phyloP scores from a whole-genome alignment of 2,113 vertebrate genomes.

The Pterocles orientalis region DNA sequence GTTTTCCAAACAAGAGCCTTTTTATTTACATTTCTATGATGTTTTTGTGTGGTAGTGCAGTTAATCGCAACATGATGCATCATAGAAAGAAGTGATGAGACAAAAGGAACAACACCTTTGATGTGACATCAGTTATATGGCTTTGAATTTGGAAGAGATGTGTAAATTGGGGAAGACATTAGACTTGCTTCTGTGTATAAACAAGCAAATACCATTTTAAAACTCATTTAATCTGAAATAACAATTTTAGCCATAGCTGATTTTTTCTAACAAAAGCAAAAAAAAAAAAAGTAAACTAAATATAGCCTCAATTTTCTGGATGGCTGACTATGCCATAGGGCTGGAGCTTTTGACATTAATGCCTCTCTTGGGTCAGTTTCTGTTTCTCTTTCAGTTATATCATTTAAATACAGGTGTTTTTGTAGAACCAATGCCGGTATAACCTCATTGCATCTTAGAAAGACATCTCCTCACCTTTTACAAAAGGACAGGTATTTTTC shows the following conservation, averaged over 20 bases:
- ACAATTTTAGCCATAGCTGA: not conserved
- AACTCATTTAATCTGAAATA: constrained; percentile 19
- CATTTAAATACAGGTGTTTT: not conserved
- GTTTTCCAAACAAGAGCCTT: not conserved
- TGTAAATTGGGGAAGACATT: not conserved
- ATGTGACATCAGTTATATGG: not conserved
- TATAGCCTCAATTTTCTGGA: constrained; percentile 46
- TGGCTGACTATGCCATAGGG: constrained; percentile 45
- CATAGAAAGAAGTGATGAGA: not conserved
- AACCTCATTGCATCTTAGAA: not conserved
- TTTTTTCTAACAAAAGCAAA: constrained; percentile 58
- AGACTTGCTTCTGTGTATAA: not conserved
- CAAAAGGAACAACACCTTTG: not conserved
- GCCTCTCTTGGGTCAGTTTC: constrained; percentile 1
- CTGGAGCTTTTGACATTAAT: constrained; percentile 19
- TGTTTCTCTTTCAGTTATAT: not conserved
- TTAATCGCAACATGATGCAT: not conserved
- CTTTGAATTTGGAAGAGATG: constrained; percentile 4
- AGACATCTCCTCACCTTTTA: not conserved
- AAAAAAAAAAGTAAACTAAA: constrained; percentile 52
- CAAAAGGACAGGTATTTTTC: not conserved
- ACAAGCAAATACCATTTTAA: constrained; percentile 14
- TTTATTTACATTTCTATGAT: not conserved
- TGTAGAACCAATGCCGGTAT: not conserved
- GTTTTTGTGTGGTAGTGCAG: not conserved